Evolutionary conservation across 2,888 invertebrate species (phyloP).

Genomic region (Chrysolina americana): DNA sequence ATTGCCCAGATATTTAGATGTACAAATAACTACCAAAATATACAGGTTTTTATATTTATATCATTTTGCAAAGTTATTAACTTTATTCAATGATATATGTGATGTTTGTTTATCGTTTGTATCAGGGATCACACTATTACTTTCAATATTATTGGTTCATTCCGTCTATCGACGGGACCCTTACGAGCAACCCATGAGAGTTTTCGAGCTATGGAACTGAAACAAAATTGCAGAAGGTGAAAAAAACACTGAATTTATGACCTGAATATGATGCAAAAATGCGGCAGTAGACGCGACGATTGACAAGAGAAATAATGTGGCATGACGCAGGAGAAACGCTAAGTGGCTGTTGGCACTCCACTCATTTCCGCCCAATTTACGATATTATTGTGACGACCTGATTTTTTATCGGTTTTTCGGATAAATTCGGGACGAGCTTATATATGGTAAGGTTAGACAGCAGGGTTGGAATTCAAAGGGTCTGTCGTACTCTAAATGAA

Average conservation of each 20-base stretch:
- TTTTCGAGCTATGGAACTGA: background rate
- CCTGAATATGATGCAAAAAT: constrained; percentile 9
- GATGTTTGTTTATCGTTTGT: no score
- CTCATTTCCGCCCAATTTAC: constrained; percentile 61
- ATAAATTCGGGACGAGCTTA: constrained; percentile 42
- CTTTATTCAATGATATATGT: no score
- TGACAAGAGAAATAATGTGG: constrained; percentile 51
- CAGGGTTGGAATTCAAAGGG: background rate
- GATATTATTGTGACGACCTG: constrained; percentile 55
- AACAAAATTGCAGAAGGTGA: constrained; percentile 5
- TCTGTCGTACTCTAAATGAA: background rate
- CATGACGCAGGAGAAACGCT: constrained; percentile 48
- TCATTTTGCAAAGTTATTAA: no score
- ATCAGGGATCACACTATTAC: no score
- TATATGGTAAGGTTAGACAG: constrained; percentile 11
- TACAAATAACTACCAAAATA: no score
- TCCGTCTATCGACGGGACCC: background rate
- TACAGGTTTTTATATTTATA: no score
- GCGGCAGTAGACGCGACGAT: constrained; percentile 39
- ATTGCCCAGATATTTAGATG: no score
- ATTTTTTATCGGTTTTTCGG: constrained; percentile 44
- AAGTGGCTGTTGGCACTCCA: constrained; percentile 38
- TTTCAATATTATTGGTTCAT: background rate
- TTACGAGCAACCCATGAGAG: no score
- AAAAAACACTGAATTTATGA: background rate